Evolutionary conservation across 2,797 vertebrate genomes (phyloP).

Genomic region (Uromys caudimaculatus): DNA sequence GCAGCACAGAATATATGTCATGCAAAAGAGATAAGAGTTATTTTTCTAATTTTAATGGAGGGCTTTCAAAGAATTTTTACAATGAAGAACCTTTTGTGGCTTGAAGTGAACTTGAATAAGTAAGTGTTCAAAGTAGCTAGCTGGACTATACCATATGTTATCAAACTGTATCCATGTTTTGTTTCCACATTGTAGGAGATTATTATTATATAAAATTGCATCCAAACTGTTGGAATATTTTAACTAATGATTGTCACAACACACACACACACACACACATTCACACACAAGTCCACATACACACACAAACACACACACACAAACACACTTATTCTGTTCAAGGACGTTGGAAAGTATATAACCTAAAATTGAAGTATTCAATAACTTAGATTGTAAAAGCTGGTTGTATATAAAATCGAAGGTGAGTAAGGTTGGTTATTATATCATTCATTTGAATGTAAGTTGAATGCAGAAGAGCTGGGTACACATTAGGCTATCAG

Average conservation of each 20-base stretch:
- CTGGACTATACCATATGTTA: background rate
- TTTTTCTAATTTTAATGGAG: background rate
- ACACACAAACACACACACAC: background rate
- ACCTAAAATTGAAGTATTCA: background rate
- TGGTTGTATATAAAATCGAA: background rate
- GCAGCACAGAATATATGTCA: background rate
- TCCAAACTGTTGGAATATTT: background rate
- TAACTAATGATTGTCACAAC: background rate
- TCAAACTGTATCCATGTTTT: background rate
- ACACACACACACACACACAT: background rate
- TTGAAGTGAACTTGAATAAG: background rate
- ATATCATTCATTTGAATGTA: background rate
- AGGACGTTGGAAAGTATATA: background rate
- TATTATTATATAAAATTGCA: accelerated
- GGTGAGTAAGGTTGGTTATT: background rate
- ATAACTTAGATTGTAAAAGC: background rate
- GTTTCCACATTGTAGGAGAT: background rate
- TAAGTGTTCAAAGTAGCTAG: background rate
- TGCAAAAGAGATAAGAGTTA: background rate
- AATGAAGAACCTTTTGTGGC: background rate
- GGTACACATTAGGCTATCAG: background rate
- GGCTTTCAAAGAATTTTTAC: background rate
- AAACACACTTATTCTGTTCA: background rate
- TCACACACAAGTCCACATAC: background rate
- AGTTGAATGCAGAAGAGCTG: background rate